Evolutionary conservation across 2,888 invertebrate species (phyloP), one percentile per base, ranked within the genome.

Genomic region (Leistus spinibarbis): DNA sequence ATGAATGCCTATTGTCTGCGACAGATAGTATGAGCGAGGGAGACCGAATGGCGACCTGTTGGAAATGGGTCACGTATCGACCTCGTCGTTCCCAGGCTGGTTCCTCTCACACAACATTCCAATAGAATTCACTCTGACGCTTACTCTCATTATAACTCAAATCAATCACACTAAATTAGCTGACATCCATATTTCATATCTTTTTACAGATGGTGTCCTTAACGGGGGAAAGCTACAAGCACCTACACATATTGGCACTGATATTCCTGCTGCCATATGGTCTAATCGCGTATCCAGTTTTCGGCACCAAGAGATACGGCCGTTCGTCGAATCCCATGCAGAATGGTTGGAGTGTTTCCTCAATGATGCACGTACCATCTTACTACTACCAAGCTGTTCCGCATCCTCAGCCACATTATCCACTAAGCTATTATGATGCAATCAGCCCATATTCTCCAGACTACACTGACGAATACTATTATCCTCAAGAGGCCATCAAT

Each of bases 381-480:
- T 84, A 85, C 78, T 80, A 81, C 56, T 84, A 84, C 78, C 81
- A 81, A 65, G 79, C 80, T 54, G 79, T 82, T 76, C 69, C 80
- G 16, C 79, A 84, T 77, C 77, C 81, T 19, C 83, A 89, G 81
- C 83, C 88, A 76, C 83, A 87, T 82, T 88, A 88, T 82, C 86
- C 89, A 76, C 80, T 88, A 22, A 83, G 81, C 77, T 85, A 86
- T 78, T 85, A 86, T 78, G 83, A 83, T 63, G 76, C 79, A 4
- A 79, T 83, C 78, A 89, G 84, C 85, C 89, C 81, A 83, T 89
- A 86, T 83, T 85, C 77, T 81, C 88, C 79, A 82, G 87, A 83
- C 84, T 90, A 85, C 65, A 88, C 89, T 54, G 89, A 90, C 57
- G 90, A 90, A 80, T 88, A 89, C 81, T 88, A 87, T 81, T 88